Base-by-base conservation (phyloP, 2,888 invertebrate genomes). In the Thysanoteuthis rhombus region DNA sequence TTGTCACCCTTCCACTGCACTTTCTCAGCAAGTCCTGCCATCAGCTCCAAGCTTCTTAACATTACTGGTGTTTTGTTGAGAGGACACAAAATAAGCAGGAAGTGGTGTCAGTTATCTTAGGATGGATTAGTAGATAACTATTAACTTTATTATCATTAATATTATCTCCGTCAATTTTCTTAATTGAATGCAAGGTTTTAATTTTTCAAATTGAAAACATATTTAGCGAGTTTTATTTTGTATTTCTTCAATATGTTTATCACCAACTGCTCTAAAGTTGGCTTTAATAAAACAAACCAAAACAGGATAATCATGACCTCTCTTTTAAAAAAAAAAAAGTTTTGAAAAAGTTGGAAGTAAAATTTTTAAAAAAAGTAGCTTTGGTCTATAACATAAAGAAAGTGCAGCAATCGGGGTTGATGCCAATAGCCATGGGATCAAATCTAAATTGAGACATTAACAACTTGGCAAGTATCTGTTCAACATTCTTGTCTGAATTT, bases 1-100 rank as follows among this genome's bases (percentile, higher is more conserved):
- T 42, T 45, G 45, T 92, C 91, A 45, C 91, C 91, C 91, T 92
- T 92, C 91, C 91, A 39, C 91, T 92, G 91, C 91, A 92, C 91
- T 92, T 92, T 92, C 91, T 92, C 45, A 92, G 40, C 45, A 92
- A 92, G 91, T 92, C 91, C 45, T 75, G 75, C 75, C 75, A n/a
- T 75, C 75, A 75, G n/a, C 75, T 75, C n/a, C 75, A n/a, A 75
- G n/a, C 75, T 75, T 75, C 75, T 75, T 75, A n/a, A 75, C n/a
- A n/a, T 75, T 75, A 75, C 75, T 75, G n/a, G n/a, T 75, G 75
- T n/a, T n/a, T 75, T 75, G 75, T 75, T 75, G 75, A 75, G 75
- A 75, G 12, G n/a, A n/a, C 75, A 75, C n/a, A n/a, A 75, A 75
- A 75, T n/a, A 75, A 75, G 75, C 75, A 75, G 75, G 75, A 75